Conservation (phyloP, 2,113 vertebrate species). For the Odocoileus hemionus region DNA sequence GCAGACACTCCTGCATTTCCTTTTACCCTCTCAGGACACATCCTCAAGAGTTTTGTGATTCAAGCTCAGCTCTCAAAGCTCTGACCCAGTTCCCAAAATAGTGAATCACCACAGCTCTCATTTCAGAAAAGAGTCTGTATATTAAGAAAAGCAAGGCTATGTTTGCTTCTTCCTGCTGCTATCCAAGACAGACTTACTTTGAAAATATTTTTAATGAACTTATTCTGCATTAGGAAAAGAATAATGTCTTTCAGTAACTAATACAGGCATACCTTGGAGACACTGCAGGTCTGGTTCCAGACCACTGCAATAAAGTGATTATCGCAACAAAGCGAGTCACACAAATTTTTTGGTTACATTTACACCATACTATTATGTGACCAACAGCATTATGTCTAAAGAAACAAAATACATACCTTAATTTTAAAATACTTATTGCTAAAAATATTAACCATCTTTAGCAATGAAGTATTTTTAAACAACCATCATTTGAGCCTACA, state of each 20-base stretch:
- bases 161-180: neutral
- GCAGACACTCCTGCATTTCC: neutral
- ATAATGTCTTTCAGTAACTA: neutral
- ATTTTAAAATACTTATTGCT: neutral
- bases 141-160: neutral
- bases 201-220: slow-evolving; percentile 8
- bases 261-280: neutral
- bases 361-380: neutral
- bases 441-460: neutral
- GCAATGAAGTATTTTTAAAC: neutral
- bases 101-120: neutral
- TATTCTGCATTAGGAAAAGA: neutral
- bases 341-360: neutral
- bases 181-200: neutral
- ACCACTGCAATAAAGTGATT: neutral
- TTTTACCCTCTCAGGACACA: neutral
- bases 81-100: neutral
- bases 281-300: neutral
- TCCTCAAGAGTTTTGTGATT: neutral
- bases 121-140: neutral
- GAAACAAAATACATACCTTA: neutral
- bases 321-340: neutral
- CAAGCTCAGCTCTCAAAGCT: neutral
- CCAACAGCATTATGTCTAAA: neutral
- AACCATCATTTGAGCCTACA: neutral